Evolutionary conservation across 2,888 invertebrate species (phyloP), one percentile per base, ranked within the genome.

Genomic region (Metallyticus violacea): DNA sequence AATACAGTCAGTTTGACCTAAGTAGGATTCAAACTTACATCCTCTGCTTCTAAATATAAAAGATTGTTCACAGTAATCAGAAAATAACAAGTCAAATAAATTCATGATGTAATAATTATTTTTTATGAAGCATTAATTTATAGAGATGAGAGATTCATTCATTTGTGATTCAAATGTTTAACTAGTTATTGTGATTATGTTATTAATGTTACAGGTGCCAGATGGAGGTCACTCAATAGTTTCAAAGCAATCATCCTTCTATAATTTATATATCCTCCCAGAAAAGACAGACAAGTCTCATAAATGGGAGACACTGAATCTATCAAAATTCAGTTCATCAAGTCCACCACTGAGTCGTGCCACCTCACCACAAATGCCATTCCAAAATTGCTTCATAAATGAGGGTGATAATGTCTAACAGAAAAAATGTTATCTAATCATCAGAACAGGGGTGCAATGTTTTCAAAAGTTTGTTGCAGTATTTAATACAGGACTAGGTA

Each of bases 171-270:
- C 7, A 81, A 26, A n/a, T n/a, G n/a, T n/a, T n/a, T n/a, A n/a
- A n/a, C n/a, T n/a, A n/a, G n/a, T n/a, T 25, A 9, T 0, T 29
- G 30, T 79, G n/a, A n/a, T 27, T 83, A 30, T 84, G 85, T 85
- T 82, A 82, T 86, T 87, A 88, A 25, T 26, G 27, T 88, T 88
- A 9, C 86, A 93, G 92, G 93, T 99, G 89, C 97, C 97, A 89
- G 99, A 99, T 92, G 97, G 97, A 89, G 99, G 98, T 96, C 96
- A 90, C 94, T 99, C 88, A 99, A 97, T 99, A 91, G 97, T 99
- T 89, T 97, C 98, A 86, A 98, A 98, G 92, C 98, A 99, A 93
- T 97, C 97, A 91, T 98, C 98, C 89, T 97, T 98, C 90, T 99
- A 98, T 93, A 99, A 99, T 93, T 94, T 98, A 89, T 97, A 97